These are phyloP conservation scores for Microchrysa polita DNA, from an alignment of 2,888 invertebrate species.

Conservation along the genomic window DNA sequence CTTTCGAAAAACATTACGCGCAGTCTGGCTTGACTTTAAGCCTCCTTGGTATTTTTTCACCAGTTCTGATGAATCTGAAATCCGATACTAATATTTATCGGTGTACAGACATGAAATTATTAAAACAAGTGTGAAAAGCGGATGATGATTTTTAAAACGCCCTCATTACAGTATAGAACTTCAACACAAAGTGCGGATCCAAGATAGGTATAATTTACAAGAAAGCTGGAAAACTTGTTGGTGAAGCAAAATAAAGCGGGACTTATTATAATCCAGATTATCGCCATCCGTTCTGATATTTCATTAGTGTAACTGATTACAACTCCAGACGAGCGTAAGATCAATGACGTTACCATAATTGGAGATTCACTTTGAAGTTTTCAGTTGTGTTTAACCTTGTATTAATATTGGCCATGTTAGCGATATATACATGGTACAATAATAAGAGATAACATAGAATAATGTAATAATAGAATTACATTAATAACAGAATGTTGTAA, in stretches of 20 bases:
- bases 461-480: too few relatives aligned
- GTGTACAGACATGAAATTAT: neutral
- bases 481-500: too few relatives aligned
- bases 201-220: too few relatives aligned
- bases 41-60: too few relatives aligned
- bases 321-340: slow-evolving; percentile 15
- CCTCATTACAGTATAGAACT: too few relatives aligned
- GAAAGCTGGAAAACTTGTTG: neutral
- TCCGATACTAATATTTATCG: slow-evolving; percentile 15
- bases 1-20: neutral
- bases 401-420: too few relatives aligned
- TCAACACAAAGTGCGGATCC: too few relatives aligned
- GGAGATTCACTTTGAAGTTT: neutral
- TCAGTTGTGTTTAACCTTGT: neutral
- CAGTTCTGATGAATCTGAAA: slow-evolving; percentile 21
- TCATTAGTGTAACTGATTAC: slow-evolving; percentile 34
- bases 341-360: neutral
- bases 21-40: neutral
- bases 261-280: slow-evolving; percentile 32
- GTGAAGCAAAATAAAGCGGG: neutral
- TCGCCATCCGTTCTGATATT: slow-evolving; percentile 6
- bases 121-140: neutral
- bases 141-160: neutral
- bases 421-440: too few relatives aligned
- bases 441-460: too few relatives aligned